Evolutionary conservation across 2,888 invertebrate genomes (phyloP), one percentile per base, ranked within the genome.

Genomic region (Cantharis rustica): DNA sequence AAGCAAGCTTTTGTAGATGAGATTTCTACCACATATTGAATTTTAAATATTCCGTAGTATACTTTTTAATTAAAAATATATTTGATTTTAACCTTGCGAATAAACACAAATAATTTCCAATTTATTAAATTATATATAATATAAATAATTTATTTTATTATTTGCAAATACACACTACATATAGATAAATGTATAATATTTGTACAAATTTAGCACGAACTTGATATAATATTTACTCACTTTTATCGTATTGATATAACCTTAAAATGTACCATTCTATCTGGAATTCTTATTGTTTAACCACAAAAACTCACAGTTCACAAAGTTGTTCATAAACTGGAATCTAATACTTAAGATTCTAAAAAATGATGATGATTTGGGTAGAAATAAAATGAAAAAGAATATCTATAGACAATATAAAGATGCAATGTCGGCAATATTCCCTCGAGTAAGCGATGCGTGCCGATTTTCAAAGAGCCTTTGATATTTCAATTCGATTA

Each of bases 401-500:
- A 23, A 66, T 17, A 66, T 20, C 15, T 47, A 47, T 66, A 66
- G 64, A 66, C 64, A 66, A 66, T 66, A 66, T 66, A 71, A 68
- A 75, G 72, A 72, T 75, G 72, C 75, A 72, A 68, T 63, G 75
- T 75, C 62, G 62, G 69, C 72, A 73, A 72, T 73, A 76, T 73
- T 73, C 73, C 70, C 73, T 73, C 69, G 69, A 76, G 62, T 76
- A 73, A 69, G 62, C 76, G 76, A 76, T 76, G 76, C 76, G 76
- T 76, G 70, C 76, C 73, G 73, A 76, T 76, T 73, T 76, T 76
- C 76, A 76, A 76, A 76, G 73, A 73, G 70, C 75, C 76, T 76
- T 76, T 76, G 76, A 76, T 76, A 76, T 76, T 76, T 76, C 76
- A 76, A 76, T 76, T 76, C 76, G 76, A 76, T 76, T 76, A 76